Evolutionary conservation across 2,797 vertebrate species (phyloP).

Genomic region (Sebastes jordani): DNA sequence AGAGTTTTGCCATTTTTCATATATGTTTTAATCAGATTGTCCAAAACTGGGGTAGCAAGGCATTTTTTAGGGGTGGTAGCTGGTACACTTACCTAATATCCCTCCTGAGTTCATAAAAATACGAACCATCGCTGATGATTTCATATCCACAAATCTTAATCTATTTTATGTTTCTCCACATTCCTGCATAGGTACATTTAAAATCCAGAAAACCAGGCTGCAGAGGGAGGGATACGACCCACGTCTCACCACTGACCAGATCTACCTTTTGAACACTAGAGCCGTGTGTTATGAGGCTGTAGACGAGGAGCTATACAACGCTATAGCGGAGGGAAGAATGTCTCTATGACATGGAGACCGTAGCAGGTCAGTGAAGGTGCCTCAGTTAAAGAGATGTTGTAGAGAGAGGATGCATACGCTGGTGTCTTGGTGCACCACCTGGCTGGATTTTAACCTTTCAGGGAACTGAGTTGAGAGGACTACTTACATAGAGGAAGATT

Average conservation of each 20-base stretch:
- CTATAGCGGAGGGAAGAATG: constrained; percentile 83
- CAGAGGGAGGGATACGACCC: constrained; percentile 90
- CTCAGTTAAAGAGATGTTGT: constrained; percentile 33
- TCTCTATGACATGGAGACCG: constrained; percentile 79
- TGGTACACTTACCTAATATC: not conserved
- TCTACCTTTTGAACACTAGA: constrained; percentile 89
- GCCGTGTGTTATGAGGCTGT: constrained; percentile 83
- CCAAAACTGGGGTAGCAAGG: not conserved
- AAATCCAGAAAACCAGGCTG: constrained; percentile 93
- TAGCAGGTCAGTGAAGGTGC: constrained; percentile 11
- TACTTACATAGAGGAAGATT: constrained; percentile 50
- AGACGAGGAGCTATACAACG: constrained; percentile 80
- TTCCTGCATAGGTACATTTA: constrained; percentile 88
- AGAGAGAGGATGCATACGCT: constrained; percentile 4
- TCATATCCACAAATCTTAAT: not conserved
- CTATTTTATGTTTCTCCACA: not conserved
- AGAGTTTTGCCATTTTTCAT: not conserved
- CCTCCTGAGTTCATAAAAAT: not conserved
- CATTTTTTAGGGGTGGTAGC: not conserved
- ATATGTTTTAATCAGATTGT: not conserved
- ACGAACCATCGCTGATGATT: not conserved
- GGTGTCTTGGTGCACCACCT: constrained; percentile 11
- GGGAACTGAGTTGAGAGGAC: constrained; percentile 44
- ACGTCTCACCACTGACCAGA: constrained; percentile 84
- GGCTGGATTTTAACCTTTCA: constrained; percentile 49